Evolutionary conservation across 1,140 invertebrate genomes (phyloP).

Genomic region (Drosophila littoralis): DNA sequence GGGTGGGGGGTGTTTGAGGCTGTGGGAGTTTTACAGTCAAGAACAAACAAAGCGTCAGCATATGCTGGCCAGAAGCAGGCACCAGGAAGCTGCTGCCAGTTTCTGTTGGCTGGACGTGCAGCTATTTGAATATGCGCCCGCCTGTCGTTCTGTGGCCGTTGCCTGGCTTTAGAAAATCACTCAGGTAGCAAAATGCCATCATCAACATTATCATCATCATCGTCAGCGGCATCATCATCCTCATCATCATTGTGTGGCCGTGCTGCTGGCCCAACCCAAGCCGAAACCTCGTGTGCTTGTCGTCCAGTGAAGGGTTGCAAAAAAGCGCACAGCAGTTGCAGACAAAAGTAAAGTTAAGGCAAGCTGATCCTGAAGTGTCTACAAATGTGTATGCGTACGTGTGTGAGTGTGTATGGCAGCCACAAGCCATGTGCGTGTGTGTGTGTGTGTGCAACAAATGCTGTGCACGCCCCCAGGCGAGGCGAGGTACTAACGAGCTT

Average conservation of each 20-base stretch:
- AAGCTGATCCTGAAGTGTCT: conserved; percentile 54
- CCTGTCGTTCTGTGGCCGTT: conserved; percentile 16
- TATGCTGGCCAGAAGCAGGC: conserved; percentile 49
- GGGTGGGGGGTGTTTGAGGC: not conserved
- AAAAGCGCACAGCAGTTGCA: conserved; percentile 68
- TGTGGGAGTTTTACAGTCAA: conserved; percentile 8
- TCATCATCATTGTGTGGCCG: conserved; percentile 23
- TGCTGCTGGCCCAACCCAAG: not conserved
- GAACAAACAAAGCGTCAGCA: conserved; percentile 56
- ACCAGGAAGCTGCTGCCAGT: conserved; percentile 17
- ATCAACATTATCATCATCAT: conserved; percentile 55
- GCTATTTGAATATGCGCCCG: conserved; percentile 67
- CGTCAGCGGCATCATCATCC: conserved; percentile 56
- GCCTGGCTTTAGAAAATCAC: conserved; percentile 72
- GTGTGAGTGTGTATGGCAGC: conserved; percentile 40
- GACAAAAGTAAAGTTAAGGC: conserved; percentile 75
- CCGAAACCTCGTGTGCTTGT: conserved; percentile 12
- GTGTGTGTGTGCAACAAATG: conserved; percentile 75
- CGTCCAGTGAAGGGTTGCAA: conserved; percentile 63
- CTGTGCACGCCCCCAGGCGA: conserved; percentile 57
- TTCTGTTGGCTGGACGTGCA: conserved; percentile 54
- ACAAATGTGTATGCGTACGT: conserved; percentile 36
- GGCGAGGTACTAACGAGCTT: conserved; percentile 67
- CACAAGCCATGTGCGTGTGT: conserved; percentile 41
- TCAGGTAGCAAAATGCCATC: conserved; percentile 80